Evolutionary conservation across 2,797 vertebrate genomes (phyloP).

Genomic region (Cuniculus paca): DNA sequence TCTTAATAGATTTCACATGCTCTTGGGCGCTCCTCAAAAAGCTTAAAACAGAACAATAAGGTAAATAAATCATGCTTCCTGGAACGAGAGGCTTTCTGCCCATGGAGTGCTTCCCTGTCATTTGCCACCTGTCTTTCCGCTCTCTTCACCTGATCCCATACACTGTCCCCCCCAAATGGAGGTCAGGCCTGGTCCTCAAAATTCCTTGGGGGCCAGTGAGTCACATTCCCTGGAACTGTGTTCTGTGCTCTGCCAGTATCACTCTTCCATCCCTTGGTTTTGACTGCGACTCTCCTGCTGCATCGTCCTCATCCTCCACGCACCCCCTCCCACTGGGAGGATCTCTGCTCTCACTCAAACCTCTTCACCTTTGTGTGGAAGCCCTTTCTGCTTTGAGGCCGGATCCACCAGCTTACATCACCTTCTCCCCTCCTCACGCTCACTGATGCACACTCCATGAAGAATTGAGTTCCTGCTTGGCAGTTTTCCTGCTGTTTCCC

Average conservation of each 20-base stretch:
- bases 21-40: background rate
- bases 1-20: slow-evolving; percentile 52
- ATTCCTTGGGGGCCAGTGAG: background rate
- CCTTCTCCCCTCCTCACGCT: background rate
- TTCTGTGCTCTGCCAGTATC: background rate
- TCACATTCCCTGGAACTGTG: background rate
- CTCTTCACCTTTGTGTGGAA: background rate
- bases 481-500: background rate
- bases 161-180: no score
- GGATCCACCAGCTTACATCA: background rate
- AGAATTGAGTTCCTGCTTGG: background rate
- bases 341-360: no score
- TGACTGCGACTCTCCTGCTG: background rate
- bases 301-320: background rate
- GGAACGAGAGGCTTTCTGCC: background rate
- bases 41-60: background rate
- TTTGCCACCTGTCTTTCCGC: background rate
- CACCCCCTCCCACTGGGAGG: background rate
- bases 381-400: background rate
- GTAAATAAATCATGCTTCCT: background rate
- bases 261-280: background rate
- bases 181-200: background rate
- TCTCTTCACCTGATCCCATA: background rate
- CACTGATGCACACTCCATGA: background rate
- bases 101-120: background rate